These are phyloP conservation scores for Spodoptera littoralis DNA, from an alignment of 2,888 invertebrate species.

Conservation along the genomic window DNA sequence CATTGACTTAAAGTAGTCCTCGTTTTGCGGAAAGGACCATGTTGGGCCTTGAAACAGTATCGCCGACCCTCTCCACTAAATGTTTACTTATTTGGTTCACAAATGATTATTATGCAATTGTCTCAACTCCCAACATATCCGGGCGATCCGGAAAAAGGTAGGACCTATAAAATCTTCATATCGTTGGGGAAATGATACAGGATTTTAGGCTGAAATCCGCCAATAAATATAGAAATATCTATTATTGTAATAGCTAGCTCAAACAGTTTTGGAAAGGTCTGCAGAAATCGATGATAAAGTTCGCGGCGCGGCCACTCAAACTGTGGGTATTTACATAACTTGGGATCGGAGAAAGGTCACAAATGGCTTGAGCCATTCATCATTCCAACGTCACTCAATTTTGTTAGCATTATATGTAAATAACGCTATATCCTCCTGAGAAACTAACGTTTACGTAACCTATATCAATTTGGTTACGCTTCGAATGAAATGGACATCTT, in stretches of 20 bases:
- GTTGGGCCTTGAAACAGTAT: constrained; percentile 27
- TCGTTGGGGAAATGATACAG: constrained; percentile 17
- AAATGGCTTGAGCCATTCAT: constrained; percentile 65
- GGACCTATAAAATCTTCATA: constrained; percentile 39
- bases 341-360: constrained; percentile 64
- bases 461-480: constrained; percentile 60
- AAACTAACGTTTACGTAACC: constrained; percentile 56
- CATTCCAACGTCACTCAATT: constrained; percentile 70
- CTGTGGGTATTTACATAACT: constrained; percentile 65
- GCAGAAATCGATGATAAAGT: constrained; percentile 56
- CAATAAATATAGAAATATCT: constrained; percentile 52
- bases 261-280: constrained; percentile 59
- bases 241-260: constrained; percentile 51
- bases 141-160: constrained; percentile 23
- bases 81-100: constrained; percentile 40
- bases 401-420: constrained; percentile 66
- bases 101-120: constrained; percentile 36
- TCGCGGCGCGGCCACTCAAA: constrained; percentile 56
- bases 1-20: constrained; percentile 4
- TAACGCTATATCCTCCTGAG: constrained; percentile 53
- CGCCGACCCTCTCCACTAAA: constrained; percentile 28
- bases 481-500: constrained; percentile 57
- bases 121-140: constrained; percentile 15
- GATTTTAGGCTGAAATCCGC: constrained; percentile 28
- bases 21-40: constrained; percentile 16